phyloP scores from a whole-genome alignment of 2,888 invertebrate genomes.

The Chromoteleia sp. region DNA sequence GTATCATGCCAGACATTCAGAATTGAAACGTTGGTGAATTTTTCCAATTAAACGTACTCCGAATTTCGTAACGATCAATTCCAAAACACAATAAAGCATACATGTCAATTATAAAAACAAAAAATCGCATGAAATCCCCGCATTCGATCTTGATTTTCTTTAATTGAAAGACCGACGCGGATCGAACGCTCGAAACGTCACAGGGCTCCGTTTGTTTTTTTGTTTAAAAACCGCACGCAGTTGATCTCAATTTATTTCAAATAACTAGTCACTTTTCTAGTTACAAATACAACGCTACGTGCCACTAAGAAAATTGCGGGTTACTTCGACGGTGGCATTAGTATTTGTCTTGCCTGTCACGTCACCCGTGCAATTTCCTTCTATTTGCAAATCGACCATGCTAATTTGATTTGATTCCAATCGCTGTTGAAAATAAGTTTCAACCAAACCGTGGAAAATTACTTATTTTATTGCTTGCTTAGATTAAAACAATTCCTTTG shows the following conservation, averaged over 20 bases:
- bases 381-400: conserved; percentile 60
- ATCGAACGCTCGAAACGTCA: conserved; percentile 4
- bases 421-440: conserved; percentile 51
- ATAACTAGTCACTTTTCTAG: conserved; percentile 52
- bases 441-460: conserved; percentile 33
- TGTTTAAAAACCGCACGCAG: conserved; percentile 31
- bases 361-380: conserved; percentile 60
- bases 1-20: too few species aligned
- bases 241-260: conserved; percentile 39
- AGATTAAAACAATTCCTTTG: conserved; percentile 11
- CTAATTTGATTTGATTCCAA: conserved; percentile 60
- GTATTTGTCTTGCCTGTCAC: conserved; percentile 60
- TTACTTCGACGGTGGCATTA: conserved; percentile 28
- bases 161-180: conserved; percentile 20
- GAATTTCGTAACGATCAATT: neutral
- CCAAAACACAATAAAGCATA: neutral
- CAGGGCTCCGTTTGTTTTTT: conserved; percentile 19
- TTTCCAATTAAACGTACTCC: neutral
- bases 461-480: conserved; percentile 20
- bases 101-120: neutral
- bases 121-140: neutral
- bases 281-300: conserved; percentile 27
- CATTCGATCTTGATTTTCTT: conserved; percentile 37
- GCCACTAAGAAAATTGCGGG: conserved; percentile 56
- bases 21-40: neutral